These are phyloP conservation scores for Labeo rohita DNA, from an alignment of 2,113 vertebrate species.

Conservation along the genomic window DNA sequence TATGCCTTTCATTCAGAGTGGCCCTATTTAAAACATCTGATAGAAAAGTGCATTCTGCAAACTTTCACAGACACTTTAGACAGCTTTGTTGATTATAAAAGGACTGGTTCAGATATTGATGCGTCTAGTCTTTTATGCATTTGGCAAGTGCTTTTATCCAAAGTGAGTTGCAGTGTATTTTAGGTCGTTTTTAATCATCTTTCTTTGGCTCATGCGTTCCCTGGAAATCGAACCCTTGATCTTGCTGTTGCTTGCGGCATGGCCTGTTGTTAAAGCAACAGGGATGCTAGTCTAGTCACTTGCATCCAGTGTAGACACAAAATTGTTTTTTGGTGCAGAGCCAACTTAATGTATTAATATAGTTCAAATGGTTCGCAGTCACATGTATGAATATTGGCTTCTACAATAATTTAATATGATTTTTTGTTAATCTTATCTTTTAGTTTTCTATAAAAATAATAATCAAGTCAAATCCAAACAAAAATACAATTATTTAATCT, in stretches of 20 bases:
- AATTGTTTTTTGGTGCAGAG: background rate
- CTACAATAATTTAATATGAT: background rate
- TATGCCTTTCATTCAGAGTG: background rate
- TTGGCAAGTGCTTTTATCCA: background rate
- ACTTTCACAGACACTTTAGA: background rate
- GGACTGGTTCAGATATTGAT: background rate
- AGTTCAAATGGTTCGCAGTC: background rate
- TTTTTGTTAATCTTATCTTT: background rate
- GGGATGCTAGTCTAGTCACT: background rate
- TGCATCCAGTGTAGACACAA: background rate
- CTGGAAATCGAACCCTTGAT: background rate
- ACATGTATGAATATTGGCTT: too few relatives aligned
- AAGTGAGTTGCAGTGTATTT: background rate
- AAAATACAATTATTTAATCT: too few relatives aligned
- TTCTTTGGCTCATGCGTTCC: background rate
- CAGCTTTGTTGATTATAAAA: background rate
- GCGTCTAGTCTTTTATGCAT: background rate
- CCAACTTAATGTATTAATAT: background rate
- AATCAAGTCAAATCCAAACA: too few relatives aligned
- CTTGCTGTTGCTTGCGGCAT: background rate
- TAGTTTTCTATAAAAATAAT: too few relatives aligned
- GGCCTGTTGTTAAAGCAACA: background rate
- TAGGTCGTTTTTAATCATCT: background rate
- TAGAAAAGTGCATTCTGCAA: background rate
- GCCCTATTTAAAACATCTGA: background rate